Base-by-base conservation (phyloP, 2,113 vertebrate species). In the Mirza zaza region DNA sequence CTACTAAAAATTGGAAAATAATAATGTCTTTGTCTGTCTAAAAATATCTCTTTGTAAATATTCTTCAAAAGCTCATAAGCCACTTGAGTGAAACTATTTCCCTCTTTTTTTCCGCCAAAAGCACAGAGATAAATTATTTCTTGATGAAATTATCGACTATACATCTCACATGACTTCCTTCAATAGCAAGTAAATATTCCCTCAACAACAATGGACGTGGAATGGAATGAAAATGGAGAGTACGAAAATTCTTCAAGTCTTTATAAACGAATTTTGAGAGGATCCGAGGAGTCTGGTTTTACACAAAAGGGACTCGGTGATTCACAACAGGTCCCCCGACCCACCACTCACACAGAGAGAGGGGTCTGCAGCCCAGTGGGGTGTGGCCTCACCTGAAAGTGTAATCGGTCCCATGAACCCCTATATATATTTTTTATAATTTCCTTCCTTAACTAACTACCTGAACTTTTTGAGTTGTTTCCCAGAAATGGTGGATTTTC, bases 1-100 rank as follows among this genome's bases (percentile, higher is more conserved):
- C 65, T 88, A 45, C 67, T 91, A 63, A 90, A 90, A 97, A 92
- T 65, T 79, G 77, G 91, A 52, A 96, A 92, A 94, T 76, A 96
- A 96, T 92, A 61, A 90, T 97, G 88, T 93, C 83, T 94, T 84
- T 87, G 75, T 96, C 57, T 65, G 23, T 81, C 96, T 97, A 88
- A 97, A 98, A 97, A 90, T 95, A 93, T 79, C 96, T 94, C 96
- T 96, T 92, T 96, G 97, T 96, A 97, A 90, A 95, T 95, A 95
- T 86, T 94, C 97, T 94, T 95, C 84, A 90, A 90, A 97, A 96
- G 68, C 90, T 96, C 82, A 20, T 92, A 97, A 97, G 91, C 77
- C 97, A 76, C 81, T 91, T 85, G 86, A 82, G 52, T 75, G 95
- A 91, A 96, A 55, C 52, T 39, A 42, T 90, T 92, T 94, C 73